Base-by-base conservation (phyloP, 2,888 invertebrate species). In the Dynastes maya region DNA sequence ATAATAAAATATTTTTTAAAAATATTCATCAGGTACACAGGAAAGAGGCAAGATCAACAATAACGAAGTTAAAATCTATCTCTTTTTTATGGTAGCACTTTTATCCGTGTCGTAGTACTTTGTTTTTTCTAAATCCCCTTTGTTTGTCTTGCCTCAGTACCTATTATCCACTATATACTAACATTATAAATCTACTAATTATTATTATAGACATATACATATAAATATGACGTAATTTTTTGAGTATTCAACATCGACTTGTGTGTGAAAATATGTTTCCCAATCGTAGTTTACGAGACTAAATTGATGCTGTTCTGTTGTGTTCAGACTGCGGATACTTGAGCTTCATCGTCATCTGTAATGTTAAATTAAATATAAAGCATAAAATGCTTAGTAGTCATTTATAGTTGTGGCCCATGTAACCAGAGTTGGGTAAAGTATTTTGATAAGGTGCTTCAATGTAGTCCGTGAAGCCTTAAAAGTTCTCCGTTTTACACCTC, bases 321-420 rank as follows among this genome's bases (percentile, higher is more conserved):
- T 65, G 37, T 85, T 88, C 85, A 89, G 81, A 93, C 92, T 79
- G 92, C 92, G 76, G 93, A 93, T 81, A 93, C 92, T 88, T 92
- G 93, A 77, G 92, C 91, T 86, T 92, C 92, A 85, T 92, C 92
- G 84, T 93, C 92, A 90, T 92, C 92, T 92, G 90, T 80, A 85
- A 78, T 49, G 75, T 22, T 74, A 63, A 74, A 64, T 64, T 61
- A 22, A 68, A 45, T 37, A 37, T 37, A 5, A 37, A 37, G 5
- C 5, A 37, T 37, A 37, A 37, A 37, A 37, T 2, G 32, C 32
- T 37, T 37, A 6, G 22, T 2, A 37, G 5, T 5, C 32, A 5
- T 5, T 5, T 37, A 37, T 5, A 37, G 0, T 37, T 37, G 5
- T 5, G 32, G 32, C 32, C 16, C 32, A 37, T 37, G 32, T 37